These are phyloP conservation scores for Rhadina sibilatrix DNA, from an alignment of 2,113 vertebrate species.

Conservation along the genomic window DNA sequence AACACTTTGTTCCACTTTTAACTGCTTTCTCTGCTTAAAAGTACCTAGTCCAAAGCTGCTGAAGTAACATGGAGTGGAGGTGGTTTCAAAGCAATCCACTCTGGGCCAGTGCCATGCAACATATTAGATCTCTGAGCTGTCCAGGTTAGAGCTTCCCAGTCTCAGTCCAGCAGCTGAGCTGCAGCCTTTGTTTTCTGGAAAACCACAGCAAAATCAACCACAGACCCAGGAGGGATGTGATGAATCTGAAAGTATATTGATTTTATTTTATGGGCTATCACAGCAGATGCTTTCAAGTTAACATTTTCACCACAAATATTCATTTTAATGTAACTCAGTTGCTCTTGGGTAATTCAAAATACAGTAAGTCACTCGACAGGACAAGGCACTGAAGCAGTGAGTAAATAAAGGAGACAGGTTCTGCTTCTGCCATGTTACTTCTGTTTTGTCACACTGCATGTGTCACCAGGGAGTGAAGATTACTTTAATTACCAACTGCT, in stretches of 20 bases:
- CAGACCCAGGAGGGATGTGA: neutral
- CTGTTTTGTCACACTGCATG: slow-evolving; percentile 9
- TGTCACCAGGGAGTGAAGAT: slow-evolving; percentile 45
- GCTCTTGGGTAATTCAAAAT: slow-evolving; percentile 23
- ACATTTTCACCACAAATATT: slow-evolving; percentile 34
- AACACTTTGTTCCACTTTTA: neutral
- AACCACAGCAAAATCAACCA: neutral
- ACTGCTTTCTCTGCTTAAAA: neutral
- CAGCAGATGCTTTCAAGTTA: neutral
- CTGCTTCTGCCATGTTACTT: neutral
- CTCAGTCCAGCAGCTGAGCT: rapidly evolving
- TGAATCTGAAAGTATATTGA: slow-evolving; percentile 3
- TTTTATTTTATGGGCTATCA: neutral
- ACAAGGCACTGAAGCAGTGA: neutral
- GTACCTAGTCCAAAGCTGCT: neutral
- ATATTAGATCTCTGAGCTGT: neutral
- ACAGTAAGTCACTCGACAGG: neutral
- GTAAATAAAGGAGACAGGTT: slow-evolving; percentile 38
- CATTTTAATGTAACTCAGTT: neutral
- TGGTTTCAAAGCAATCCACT: neutral
- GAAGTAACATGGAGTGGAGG: neutral
- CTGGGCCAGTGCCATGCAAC: neutral
- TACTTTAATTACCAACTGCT: slow-evolving; percentile 64
- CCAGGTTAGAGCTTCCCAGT: neutral
- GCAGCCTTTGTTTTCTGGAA: neutral